These are phyloP conservation scores for Orchesella flavescens DNA, from an alignment of 2,888 invertebrate genomes.

Conservation along the genomic window DNA sequence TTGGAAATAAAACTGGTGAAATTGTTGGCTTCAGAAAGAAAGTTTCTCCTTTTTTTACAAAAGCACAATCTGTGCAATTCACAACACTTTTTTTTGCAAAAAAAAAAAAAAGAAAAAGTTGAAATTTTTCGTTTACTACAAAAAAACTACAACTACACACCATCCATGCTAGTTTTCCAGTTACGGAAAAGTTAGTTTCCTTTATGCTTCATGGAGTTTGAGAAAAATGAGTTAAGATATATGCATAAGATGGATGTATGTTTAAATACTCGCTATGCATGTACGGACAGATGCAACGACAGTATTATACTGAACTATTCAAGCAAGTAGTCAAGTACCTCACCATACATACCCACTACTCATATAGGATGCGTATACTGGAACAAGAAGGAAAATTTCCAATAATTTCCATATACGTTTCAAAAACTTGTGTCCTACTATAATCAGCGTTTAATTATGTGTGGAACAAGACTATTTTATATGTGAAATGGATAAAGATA, in stretches of 20 bases:
- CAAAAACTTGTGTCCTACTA: conserved; percentile 7
- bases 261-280: background rate
- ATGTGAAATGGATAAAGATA: background rate
- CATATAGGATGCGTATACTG: too few species aligned
- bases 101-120: conserved; percentile 13
- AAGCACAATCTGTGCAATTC: conserved; percentile 30
- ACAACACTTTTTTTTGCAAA: conserved; percentile 26
- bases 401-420: background rate
- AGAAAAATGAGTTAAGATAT: conserved; percentile 20
- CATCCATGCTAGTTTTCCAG: conserved; percentile 15
- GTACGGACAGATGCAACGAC: background rate
- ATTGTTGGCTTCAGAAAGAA: background rate
- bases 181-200: conserved; percentile 20
- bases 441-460: conserved; percentile 16
- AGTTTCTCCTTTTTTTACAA: conserved; percentile 16
- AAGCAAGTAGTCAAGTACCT: background rate
- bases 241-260: too few species aligned
- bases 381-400: background rate
- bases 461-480: background rate
- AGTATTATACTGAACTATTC: background rate
- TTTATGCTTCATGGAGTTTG: background rate
- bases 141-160: too few species aligned
- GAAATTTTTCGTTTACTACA: background rate
- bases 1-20: conserved; percentile 3
- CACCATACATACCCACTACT: too few species aligned